Percentiles rank a stretch among this genome's conserved stretches.
phyloP scores from a whole-genome alignment of 2,888 invertebrate genomes.

The Desoria tigrina region DNA sequence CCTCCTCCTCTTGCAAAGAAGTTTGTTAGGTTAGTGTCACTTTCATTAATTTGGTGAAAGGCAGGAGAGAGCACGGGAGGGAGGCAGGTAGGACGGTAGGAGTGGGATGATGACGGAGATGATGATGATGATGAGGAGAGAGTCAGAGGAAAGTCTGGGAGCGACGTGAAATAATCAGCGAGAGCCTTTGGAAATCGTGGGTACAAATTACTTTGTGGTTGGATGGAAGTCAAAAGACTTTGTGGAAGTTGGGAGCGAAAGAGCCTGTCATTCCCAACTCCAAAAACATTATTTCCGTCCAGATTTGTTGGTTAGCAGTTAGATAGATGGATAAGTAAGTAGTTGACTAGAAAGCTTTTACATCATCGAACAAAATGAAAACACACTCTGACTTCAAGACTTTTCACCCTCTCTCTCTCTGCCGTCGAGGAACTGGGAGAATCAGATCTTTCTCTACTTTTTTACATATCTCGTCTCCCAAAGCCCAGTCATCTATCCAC shows the following conservation, averaged over 20 bases:
- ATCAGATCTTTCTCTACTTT: background rate
- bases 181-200: slow-evolving; percentile 33
- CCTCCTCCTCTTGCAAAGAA: slow-evolving; percentile 26
- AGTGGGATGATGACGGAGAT: background rate
- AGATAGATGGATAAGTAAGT: slow-evolving; percentile 4
- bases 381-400: slow-evolving; percentile 35
- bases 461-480: slow-evolving; percentile 16
- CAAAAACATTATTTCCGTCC: slow-evolving; percentile 58
- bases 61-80: slow-evolving; percentile 21
- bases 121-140: no score
- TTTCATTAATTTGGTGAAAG: slow-evolving; percentile 47
- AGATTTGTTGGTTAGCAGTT: slow-evolving; percentile 22
- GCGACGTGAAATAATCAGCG: slow-evolving; percentile 52
- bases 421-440: background rate
- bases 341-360: slow-evolving; percentile 17
- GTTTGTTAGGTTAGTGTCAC: slow-evolving; percentile 40
- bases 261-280: slow-evolving; percentile 54
- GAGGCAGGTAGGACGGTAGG: no score
- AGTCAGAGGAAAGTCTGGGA: slow-evolving; percentile 49
- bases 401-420: slow-evolving; percentile 28
- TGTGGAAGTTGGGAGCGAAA: slow-evolving; percentile 39
- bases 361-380: slow-evolving; percentile 32
- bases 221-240: slow-evolving; percentile 54
- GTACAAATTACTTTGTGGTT: slow-evolving; percentile 53
- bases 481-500: slow-evolving; percentile 14